These are phyloP conservation scores for Gallinago solitaria DNA, from an alignment of 2,797 vertebrate genomes.

Conservation along the genomic window DNA sequence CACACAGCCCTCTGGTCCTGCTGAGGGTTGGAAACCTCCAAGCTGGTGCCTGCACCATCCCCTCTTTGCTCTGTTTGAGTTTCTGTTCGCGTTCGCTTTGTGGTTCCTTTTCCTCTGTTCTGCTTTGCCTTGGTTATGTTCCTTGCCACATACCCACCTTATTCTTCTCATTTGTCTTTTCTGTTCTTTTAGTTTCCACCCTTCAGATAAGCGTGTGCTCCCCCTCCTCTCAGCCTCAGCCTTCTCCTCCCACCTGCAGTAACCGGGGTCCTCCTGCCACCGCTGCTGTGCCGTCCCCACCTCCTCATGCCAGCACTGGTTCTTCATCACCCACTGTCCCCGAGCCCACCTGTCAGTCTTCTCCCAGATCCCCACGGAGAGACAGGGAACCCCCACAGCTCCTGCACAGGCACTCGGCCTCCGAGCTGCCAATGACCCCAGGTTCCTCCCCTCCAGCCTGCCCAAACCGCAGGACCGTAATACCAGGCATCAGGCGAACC, in stretches of 20 bases:
- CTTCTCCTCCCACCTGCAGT: slow-evolving; percentile 82
- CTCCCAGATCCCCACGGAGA: slow-evolving; percentile 63
- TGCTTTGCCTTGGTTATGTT: slow-evolving; percentile 47
- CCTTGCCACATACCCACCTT: slow-evolving; percentile 47
- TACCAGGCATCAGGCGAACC: slow-evolving; percentile 82
- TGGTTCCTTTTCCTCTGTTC: slow-evolving; percentile 1
- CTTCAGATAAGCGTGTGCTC: slow-evolving; percentile 87
- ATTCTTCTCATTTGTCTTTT: slow-evolving; percentile 67
- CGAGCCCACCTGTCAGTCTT: slow-evolving; percentile 12
- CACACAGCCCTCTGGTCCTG: background rate
- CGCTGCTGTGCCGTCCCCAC: slow-evolving; percentile 74
- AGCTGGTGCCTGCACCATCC: slow-evolving; percentile 15
- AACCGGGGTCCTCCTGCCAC: slow-evolving; percentile 72
- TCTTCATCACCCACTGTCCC: slow-evolving; percentile 55
- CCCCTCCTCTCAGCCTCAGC: slow-evolving; percentile 80
- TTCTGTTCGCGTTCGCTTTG: slow-evolving; percentile 54
- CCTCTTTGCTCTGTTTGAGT: slow-evolving; percentile 24
- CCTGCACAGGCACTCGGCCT: slow-evolving; percentile 62
- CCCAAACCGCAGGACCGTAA: slow-evolving; percentile 73
- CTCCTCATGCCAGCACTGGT: slow-evolving; percentile 80
- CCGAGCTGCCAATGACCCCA: slow-evolving; percentile 83
- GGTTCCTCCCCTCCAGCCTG: slow-evolving; percentile 85
- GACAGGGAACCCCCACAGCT: background rate
- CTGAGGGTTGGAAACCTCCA: background rate
- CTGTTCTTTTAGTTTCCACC: slow-evolving; percentile 86